Conservation (phyloP, 2,797 vertebrate species). For the Bradypodion pumilum region DNA sequence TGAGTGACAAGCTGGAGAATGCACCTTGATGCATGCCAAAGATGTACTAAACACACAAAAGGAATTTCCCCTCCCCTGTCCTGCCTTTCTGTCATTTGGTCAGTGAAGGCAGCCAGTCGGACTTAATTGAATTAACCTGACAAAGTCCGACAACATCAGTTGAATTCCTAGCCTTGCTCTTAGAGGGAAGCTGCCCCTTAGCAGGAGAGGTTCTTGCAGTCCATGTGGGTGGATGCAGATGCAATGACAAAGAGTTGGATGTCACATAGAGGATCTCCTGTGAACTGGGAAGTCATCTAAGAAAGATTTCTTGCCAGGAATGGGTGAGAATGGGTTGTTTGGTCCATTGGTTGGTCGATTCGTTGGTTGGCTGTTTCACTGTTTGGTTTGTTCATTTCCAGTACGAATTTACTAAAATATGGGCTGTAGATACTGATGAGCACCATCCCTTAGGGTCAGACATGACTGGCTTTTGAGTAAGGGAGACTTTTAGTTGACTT, state of each 20-base stretch:
- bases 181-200: slow-evolving; percentile 26
- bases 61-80: slow-evolving; percentile 65
- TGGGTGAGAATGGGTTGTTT: too few species aligned
- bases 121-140: slow-evolving; percentile 72
- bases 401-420: too few species aligned
- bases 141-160: slow-evolving; percentile 52
- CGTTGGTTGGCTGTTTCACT: too few species aligned
- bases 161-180: slow-evolving; percentile 44
- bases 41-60: slow-evolving; percentile 64
- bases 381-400: too few species aligned
- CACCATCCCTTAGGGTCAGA: too few species aligned
- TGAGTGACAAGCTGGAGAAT: slow-evolving; percentile 79
- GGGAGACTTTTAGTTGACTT: too few species aligned
- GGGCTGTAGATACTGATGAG: too few species aligned
- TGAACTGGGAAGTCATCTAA: not conserved
- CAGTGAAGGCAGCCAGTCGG: slow-evolving; percentile 63
- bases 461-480: too few species aligned
- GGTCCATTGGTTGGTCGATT: too few species aligned
- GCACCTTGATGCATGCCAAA: slow-evolving; percentile 79
- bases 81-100: slow-evolving; percentile 72
- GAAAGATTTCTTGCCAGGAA: not conserved
- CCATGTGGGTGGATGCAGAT: slow-evolving; percentile 38
- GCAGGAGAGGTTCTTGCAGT: slow-evolving; percentile 10
- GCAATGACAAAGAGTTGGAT: not conserved
- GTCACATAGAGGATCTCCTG: not conserved